Evolutionary conservation across 2,113 vertebrate genomes (phyloP).

Genomic region (Mola mola): DNA sequence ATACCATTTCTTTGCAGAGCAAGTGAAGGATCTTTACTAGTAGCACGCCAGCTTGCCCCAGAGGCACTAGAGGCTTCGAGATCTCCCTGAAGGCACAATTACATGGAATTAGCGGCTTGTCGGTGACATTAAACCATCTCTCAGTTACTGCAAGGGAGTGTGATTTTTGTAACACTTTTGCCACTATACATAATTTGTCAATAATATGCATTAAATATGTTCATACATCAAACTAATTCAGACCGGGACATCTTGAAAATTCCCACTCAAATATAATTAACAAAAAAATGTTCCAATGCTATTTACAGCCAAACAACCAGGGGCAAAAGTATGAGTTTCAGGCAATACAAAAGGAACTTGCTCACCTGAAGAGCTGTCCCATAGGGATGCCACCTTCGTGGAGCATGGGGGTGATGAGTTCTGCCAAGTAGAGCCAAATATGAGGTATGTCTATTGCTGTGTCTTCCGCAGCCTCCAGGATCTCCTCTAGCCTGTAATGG

Average conservation of each 20-base stretch:
- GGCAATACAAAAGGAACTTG: no score
- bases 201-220: background rate
- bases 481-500: slow-evolving; percentile 86
- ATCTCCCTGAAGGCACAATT: slow-evolving; percentile 84
- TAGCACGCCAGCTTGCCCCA: slow-evolving; percentile 87
- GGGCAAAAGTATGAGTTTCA: no score
- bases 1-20: slow-evolving; percentile 92
- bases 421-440: slow-evolving; percentile 96
- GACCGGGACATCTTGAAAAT: no score
- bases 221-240: no score
- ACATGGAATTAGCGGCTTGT: no score
- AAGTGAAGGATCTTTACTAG: slow-evolving; percentile 90
- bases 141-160: background rate
- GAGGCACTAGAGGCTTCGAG: slow-evolving; percentile 89
- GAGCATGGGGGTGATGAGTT: slow-evolving; percentile 91
- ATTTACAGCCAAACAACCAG: no score
- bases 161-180: background rate
- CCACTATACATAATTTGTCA: background rate
- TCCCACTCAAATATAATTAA: no score
- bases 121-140: background rate
- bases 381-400: slow-evolving; percentile 92
- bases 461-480: slow-evolving; percentile 91
- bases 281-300: no score
- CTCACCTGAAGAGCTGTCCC: slow-evolving; percentile 92
- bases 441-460: slow-evolving; percentile 98